Percentiles rank a stretch among this genome's conserved stretches.
Evolutionary conservation across 2,113 vertebrate species (phyloP).

Genomic region (Forbesichthys agassizii): DNA sequence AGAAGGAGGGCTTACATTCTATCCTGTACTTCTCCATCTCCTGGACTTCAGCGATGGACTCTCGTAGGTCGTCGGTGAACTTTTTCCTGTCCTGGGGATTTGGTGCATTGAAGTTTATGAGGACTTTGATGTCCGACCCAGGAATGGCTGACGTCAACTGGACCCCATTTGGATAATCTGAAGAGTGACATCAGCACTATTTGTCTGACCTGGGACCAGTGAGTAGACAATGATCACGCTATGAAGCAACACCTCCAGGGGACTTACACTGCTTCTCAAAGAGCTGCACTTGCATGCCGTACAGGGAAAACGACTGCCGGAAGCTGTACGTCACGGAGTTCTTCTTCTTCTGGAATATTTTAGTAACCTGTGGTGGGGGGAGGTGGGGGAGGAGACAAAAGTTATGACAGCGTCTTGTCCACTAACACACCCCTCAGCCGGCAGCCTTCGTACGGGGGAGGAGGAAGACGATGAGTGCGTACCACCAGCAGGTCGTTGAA

Average conservation of each 20-base stretch:
- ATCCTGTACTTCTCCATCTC: constrained; percentile 99
- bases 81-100: constrained; percentile 98
- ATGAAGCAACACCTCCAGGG: not conserved
- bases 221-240: not conserved
- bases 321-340: constrained; percentile 98
- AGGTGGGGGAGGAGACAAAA: too few species aligned
- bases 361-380: constrained; percentile 85
- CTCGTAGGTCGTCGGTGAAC: constrained; percentile 94
- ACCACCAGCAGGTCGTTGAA: constrained; percentile 99
- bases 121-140: constrained; percentile 92
- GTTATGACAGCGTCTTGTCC: not conserved
- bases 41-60: constrained; percentile 95
- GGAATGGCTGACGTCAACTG: constrained; percentile 92
- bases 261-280: constrained; percentile 97
- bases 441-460: not conserved
- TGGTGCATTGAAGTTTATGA: constrained; percentile 98
- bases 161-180: constrained; percentile 97
- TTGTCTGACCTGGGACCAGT: not conserved
- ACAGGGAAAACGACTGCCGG: constrained; percentile 95
- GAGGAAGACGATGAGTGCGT: constrained; percentile 43
- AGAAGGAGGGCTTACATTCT: constrained; percentile 84
- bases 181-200: not conserved
- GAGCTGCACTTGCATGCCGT: constrained; percentile 94
- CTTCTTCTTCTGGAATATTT: constrained; percentile 99
- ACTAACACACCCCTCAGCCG: not conserved